Conservation (phyloP, 37 sponge, comb jelly and placozoan species). For the Hexactinellida sp. region DNA sequence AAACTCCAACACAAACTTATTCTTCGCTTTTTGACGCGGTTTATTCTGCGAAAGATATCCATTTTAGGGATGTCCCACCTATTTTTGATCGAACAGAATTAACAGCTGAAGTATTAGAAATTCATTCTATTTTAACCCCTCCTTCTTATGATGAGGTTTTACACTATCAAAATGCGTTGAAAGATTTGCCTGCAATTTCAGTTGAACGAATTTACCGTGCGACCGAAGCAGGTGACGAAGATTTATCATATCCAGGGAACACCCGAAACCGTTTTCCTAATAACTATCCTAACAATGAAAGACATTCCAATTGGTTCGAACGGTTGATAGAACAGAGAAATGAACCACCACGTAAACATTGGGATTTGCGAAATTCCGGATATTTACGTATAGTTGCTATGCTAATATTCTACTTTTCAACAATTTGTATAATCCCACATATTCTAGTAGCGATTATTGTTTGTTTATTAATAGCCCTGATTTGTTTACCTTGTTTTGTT, state of each 20-base stretch:
- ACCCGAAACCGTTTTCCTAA: background rate
- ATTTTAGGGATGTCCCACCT: background rate
- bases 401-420: background rate
- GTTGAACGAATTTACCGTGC: background rate
- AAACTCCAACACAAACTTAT: background rate
- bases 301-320: background rate
- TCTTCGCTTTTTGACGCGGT: slow-evolving; percentile 6
- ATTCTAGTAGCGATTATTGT: background rate
- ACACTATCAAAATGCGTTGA: background rate
- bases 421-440: background rate
- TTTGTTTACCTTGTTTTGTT: background rate
- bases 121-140: background rate
- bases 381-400: background rate
- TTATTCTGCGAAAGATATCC: background rate
- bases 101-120: background rate
- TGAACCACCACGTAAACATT: background rate
- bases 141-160: slow-evolving; percentile 13
- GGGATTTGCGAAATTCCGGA: background rate
- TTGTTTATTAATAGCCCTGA: background rate
- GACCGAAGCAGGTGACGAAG: background rate
- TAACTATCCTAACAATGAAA: background rate
- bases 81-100: background rate
- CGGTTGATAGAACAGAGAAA: background rate
- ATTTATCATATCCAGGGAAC: background rate
- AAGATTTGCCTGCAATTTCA: background rate